Base-by-base conservation (phyloP, 2,888 invertebrate genomes). In the Drosophila demipolita region DNA sequence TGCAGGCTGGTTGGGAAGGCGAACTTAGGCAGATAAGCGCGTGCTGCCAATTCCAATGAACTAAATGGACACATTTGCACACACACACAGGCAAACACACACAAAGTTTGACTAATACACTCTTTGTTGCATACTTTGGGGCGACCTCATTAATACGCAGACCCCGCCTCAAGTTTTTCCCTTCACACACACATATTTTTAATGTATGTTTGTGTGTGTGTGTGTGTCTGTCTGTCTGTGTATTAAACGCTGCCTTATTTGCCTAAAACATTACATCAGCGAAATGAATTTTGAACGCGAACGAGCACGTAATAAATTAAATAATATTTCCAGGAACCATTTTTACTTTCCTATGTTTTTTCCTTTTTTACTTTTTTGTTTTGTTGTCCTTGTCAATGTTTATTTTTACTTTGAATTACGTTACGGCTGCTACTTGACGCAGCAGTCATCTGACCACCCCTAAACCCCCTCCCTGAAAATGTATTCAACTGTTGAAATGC, bases 241-340 rank as follows among this genome's bases (percentile, higher is more conserved):
- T 78, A 40, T 78, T 78, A 68, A 77, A 57, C 53, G 70, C 73
- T 75, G 80, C 75, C 75, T 75, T 88, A 85, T 88, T 85, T 89
- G 82, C 76, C 84, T 54, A 83, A 83, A 89, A 84, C 82, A 87
- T 87, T 87, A 87, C 87, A 89, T 89, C 89, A 87, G 87, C 88
- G 52, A 87, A 87, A 82, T 82, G 83, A 89, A 82, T 80, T 89
- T 85, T 78, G 71, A 83, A 73, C 74, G 72, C 62, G 67, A 66
- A 72, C 76, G 69, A 69, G 67, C 68, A 69, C 66, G 66, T 80
- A 87, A 82, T 85, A 85, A 82, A 87, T 84, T 87, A 85, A 87
- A 82, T 87, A 83, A 76, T 69, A 79, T 79, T 76, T 80, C 80
- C 80, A 64, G 73, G 80, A 76, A 88, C 71, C 59, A 48, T 69